Base-by-base conservation (phyloP, 1,140 invertebrate species). In the Lepidurus apus region DNA sequence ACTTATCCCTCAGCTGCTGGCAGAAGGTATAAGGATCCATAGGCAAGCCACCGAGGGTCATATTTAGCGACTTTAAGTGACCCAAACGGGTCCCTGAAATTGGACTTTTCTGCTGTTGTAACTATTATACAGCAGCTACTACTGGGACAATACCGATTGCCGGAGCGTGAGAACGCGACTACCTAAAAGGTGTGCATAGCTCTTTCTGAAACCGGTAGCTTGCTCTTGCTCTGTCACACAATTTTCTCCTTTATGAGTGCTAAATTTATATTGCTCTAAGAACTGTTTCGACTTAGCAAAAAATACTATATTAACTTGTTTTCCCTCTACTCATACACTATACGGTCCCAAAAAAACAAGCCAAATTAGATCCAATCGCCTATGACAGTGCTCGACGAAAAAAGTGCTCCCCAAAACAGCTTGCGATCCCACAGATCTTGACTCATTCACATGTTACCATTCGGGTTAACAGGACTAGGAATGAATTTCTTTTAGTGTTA, bases 61-160 rank as follows among this genome's bases (percentile, higher is more conserved):
- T 21, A 65, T 65, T 65, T 65, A 65, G 53, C 53, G 53, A 65
- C 53, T 65, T 21, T 65, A 65, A 65, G 53, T 65, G 53, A 65
- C 53, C 53, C 53, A 65, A 65, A 65, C 53, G 53, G 53, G 53
- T 65, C 53, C 53, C 21, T 65, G 53, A 65, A 65, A 65, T 65
- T 65, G 53, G 53, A 65, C 53, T 65, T 65, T 13, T 65, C 53
- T 65, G 53, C 53, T 65, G 53, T 65, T 65, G 53, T 65, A 65
- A 65, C 53, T 65, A 65, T 65, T 65, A 65, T 65, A 65, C 13
- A 65, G 53, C 53, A 65, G 53, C 53, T 65, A 65, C 53, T 65
- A 65, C 53, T 65, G 53, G 53, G 53, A 65, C 53, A 65, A 65
- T 65, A 65, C 53, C 53, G 53, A 65, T 65, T 65, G 53, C 13